These are phyloP conservation scores for Galerucella calmariensis DNA, from an alignment of 2,888 invertebrate species.

Conservation along the genomic window DNA sequence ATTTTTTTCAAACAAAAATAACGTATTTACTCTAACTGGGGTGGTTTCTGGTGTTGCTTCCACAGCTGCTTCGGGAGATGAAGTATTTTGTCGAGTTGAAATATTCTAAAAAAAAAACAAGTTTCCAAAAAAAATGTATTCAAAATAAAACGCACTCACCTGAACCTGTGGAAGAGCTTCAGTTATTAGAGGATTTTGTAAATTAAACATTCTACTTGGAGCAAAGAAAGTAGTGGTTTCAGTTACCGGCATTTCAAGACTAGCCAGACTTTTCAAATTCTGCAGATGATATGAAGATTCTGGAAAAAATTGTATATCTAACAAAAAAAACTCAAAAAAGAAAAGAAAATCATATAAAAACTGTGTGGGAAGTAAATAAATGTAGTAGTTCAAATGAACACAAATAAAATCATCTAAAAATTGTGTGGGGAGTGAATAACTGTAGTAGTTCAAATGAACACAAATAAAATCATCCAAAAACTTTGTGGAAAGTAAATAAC, in stretches of 20 bases:
- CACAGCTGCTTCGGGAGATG: constrained; percentile 87
- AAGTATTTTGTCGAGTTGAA: constrained; percentile 70
- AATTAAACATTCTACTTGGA: constrained; percentile 59
- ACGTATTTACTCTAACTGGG: constrained; percentile 73
- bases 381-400: too few relatives aligned
- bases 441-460: too few relatives aligned
- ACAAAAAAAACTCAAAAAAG: too few relatives aligned
- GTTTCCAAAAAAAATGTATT: neutral
- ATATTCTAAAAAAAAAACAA: constrained; percentile 25
- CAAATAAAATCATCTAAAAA: too few relatives aligned
- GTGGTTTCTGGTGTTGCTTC: constrained; percentile 92
- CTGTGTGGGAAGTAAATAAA: too few relatives aligned
- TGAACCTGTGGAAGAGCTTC: constrained; percentile 66
- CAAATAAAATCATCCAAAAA: too few relatives aligned
- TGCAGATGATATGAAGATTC: constrained; percentile 56
- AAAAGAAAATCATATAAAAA: constrained; percentile 1
- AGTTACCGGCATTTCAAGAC: constrained; percentile 44
- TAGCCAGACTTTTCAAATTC: constrained; percentile 53
- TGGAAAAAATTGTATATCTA: too few relatives aligned
- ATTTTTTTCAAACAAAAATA: neutral
- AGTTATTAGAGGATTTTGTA: constrained; percentile 63
- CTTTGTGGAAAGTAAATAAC: too few relatives aligned
- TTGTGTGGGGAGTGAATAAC: too few relatives aligned
- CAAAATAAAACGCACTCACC: constrained; percentile 41
- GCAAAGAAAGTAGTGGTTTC: constrained; percentile 57